Percentiles rank a stretch among this genome's conserved stretches.
Conservation (phyloP, 2,888 invertebrate genomes). For the Flexamia atlantica region DNA sequence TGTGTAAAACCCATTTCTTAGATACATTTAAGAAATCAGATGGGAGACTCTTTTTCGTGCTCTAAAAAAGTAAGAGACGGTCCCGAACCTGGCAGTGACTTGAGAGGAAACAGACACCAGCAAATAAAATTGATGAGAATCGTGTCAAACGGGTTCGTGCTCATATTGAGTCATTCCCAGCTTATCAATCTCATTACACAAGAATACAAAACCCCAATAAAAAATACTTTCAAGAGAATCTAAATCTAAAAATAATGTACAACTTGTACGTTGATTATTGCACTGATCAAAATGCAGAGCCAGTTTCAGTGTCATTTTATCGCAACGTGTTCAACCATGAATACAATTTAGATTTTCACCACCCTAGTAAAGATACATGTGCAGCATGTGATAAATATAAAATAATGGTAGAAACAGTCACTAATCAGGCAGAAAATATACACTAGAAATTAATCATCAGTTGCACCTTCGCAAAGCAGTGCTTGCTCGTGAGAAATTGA, state of each 20-base stretch:
- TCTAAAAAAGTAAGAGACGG: conserved; percentile 50
- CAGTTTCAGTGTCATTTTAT: conserved; percentile 65
- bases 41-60: conserved; percentile 54
- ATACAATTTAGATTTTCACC: conserved; percentile 67
- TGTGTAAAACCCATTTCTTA: conserved; percentile 46
- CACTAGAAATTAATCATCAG: conserved; percentile 48
- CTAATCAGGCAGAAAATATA: conserved; percentile 21
- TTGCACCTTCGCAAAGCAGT: conserved; percentile 59
- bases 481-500: conserved; percentile 45
- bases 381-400: conserved; percentile 65
- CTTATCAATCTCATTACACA: conserved; percentile 65
- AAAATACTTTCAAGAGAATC: conserved; percentile 61
- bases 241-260: conserved; percentile 64
- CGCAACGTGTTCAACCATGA: conserved; percentile 64
- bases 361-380: conserved; percentile 65
- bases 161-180: conserved; percentile 60
- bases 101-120: conserved; percentile 48
- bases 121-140: conserved; percentile 49
- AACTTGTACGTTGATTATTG: conserved; percentile 60
- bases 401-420: conserved; percentile 36
- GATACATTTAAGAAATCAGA: conserved; percentile 38
- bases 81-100: conserved; percentile 38
- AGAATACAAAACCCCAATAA: conserved; percentile 64
- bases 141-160: conserved; percentile 9
- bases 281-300: conserved; percentile 18